These are phyloP conservation scores for Vicugna pacos DNA, from an alignment of 2,113 vertebrate genomes.

Conservation along the genomic window DNA sequence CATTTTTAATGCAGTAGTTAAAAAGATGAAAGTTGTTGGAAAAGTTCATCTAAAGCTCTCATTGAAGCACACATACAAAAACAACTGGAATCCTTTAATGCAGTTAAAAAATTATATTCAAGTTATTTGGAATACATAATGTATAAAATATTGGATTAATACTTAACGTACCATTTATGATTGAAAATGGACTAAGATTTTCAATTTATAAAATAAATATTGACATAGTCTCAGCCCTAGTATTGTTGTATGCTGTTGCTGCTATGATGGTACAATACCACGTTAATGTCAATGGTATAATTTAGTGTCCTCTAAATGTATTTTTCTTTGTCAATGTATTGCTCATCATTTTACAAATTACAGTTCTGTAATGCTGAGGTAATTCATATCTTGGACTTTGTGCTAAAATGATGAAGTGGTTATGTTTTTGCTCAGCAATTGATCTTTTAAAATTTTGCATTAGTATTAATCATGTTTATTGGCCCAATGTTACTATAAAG, in stretches of 20 bases:
- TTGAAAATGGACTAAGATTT: neutral
- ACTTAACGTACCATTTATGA: neutral
- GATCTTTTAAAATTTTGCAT: conserved; percentile 82
- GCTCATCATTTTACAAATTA: conserved; percentile 84
- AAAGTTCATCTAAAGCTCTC: neutral
- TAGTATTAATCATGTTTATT: conserved; percentile 84
- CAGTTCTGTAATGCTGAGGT: conserved; percentile 73
- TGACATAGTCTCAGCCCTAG: neutral
- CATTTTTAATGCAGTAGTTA: neutral
- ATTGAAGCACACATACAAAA: neutral
- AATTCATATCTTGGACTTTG: conserved; percentile 77
- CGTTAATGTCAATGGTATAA: conserved; percentile 68
- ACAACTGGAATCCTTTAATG: neutral
- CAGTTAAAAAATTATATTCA: conserved; percentile 6
- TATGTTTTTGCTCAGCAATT: conserved; percentile 80
- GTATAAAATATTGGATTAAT: neutral
- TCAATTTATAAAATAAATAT: conserved; percentile 41
- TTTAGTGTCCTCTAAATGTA: conserved; percentile 67
- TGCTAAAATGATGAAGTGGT: conserved; percentile 80
- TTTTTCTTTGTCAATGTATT: conserved; percentile 79
- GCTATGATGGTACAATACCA: conserved; percentile 11
- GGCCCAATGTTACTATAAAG: conserved; percentile 74
- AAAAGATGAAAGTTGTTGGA: neutral
- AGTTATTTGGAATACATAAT: neutral
- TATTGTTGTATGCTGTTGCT: neutral